phyloP scores from a whole-genome alignment of 2,888 invertebrate species.

The Caenorhabditis angaria region DNA sequence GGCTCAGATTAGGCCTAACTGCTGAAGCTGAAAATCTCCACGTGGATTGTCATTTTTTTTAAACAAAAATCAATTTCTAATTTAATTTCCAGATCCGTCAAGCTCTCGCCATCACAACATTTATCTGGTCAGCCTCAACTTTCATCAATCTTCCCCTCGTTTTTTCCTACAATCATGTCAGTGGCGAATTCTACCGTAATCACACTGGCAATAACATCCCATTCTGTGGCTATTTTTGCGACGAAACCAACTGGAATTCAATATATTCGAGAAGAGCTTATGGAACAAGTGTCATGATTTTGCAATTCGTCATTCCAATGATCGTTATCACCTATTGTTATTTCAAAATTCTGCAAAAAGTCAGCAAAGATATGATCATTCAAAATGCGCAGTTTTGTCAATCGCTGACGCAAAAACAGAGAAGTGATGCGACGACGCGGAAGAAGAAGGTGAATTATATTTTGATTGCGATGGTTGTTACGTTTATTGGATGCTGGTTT shows the following conservation, averaged over 20 bases:
- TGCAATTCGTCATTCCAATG: constrained; percentile 71
- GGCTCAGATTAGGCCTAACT: too few relatives aligned
- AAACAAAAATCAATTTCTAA: too few relatives aligned
- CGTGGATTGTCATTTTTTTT: too few relatives aligned
- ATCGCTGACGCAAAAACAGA: constrained; percentile 65
- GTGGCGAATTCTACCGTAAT: constrained; percentile 72
- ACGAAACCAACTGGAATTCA: constrained; percentile 80
- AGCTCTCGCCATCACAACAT: constrained; percentile 53
- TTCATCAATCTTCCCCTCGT: constrained; percentile 70
- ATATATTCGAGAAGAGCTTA: constrained; percentile 83
- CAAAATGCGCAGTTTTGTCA: constrained; percentile 70
- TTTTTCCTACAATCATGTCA: constrained; percentile 67
- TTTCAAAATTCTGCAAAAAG: constrained; percentile 68
- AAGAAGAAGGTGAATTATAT: constrained; percentile 64
- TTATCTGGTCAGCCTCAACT: constrained; percentile 69
- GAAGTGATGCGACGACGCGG: constrained; percentile 66
- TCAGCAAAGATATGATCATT: constrained; percentile 69
- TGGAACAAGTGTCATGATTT: constrained; percentile 76
- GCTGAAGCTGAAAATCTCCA: too few relatives aligned
- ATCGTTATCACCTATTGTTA: constrained; percentile 71
- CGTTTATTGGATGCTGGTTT: constrained; percentile 70
- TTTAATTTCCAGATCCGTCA: constrained; percentile 49
- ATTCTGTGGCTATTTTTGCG: constrained; percentile 75
- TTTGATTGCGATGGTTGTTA: constrained; percentile 82
- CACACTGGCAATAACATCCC: constrained; percentile 48